These are phyloP conservation scores for Papilio demoleus DNA, from an alignment of 2,888 invertebrate genomes.

Conservation along the genomic window DNA sequence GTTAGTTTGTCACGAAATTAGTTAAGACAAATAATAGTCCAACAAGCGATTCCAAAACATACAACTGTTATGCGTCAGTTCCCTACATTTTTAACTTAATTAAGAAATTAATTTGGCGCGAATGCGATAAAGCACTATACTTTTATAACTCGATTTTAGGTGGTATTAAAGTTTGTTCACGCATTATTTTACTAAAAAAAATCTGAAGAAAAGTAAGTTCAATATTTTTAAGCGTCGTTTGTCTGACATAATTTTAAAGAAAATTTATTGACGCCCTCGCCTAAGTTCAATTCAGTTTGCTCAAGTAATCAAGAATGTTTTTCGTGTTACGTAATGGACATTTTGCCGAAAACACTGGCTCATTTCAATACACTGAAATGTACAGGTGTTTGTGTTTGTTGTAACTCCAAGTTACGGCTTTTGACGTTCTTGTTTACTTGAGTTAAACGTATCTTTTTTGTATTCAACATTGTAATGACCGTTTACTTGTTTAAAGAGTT, in stretches of 20 bases:
- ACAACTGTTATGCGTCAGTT: too few species aligned
- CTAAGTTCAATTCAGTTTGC: constrained; percentile 22
- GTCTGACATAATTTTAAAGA: constrained; percentile 4
- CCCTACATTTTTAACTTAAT: too few species aligned
- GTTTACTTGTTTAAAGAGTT: background rate
- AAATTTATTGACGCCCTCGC: background rate
- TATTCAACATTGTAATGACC: constrained; percentile 5
- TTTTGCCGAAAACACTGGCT: constrained; percentile 28
- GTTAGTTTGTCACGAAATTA: too few species aligned
- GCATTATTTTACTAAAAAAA: too few species aligned
- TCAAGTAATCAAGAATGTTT: constrained; percentile 37
- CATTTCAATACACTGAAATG: background rate
- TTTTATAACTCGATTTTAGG: too few species aligned
- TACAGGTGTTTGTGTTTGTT: constrained; percentile 5
- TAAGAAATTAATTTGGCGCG: too few species aligned
- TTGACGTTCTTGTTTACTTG: constrained; percentile 7
- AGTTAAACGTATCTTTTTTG: constrained; percentile 15
- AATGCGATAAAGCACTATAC: too few species aligned
- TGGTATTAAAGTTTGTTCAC: too few species aligned
- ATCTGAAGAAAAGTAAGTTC: too few species aligned
- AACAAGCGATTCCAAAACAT: too few species aligned
- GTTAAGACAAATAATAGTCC: too few species aligned
- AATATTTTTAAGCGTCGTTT: constrained; percentile 1
- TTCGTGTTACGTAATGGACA: constrained; percentile 35
- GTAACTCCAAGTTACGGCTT: constrained; percentile 15